Evolutionary conservation across 2,888 invertebrate genomes (phyloP), one percentile per base, ranked within the genome.

Genomic region (Agrotis segetum): DNA sequence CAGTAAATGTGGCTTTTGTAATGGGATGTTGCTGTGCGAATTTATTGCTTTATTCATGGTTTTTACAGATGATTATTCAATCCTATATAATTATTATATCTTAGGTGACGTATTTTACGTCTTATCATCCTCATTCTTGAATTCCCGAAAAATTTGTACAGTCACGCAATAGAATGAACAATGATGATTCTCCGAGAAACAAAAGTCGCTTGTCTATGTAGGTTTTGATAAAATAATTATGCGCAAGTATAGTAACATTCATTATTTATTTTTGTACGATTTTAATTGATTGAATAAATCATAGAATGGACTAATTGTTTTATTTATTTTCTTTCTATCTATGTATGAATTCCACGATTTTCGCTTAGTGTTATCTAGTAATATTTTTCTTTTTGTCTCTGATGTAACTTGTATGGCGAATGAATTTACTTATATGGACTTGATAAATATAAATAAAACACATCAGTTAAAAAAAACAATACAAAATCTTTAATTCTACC

Each of bases 401-500:
- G 40, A 17, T 16, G 24, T 24, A 24, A 24, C 24, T 24, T 24
- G 2, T 24, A 47, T 9, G 46, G 44, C 7, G 40, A 34, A 34
- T 53, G 29, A 40, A 40, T 11, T 11, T 40, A 40, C 11, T 1
- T n/a, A 65, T 24, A 16, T 16, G 3, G 16, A 59, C 59, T 29
- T 17, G 50, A n/a, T n/a, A 14, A 34, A 0, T 21, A 40, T 21
- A 40, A 77, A 56, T 17, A 47, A 52, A 60, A 19, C 55, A 3
- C 2, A n/a, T 16, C 11, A n/a, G 11, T 56, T 29, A 65, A 71
- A 55, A 59, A n/a, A 46, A 44, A 52, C 5, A 40, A 63, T 47
- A 65, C 49, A 71, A 61, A 62, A 34, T 14, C 47, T 76, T 70
- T 74, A 63, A 55, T 66, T 46, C 11, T 40, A 55, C 40, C 62